These are phyloP conservation scores for Diplosoma virens DNA, from an alignment of 23 tunicate genomes.

Conservation along the genomic window DNA sequence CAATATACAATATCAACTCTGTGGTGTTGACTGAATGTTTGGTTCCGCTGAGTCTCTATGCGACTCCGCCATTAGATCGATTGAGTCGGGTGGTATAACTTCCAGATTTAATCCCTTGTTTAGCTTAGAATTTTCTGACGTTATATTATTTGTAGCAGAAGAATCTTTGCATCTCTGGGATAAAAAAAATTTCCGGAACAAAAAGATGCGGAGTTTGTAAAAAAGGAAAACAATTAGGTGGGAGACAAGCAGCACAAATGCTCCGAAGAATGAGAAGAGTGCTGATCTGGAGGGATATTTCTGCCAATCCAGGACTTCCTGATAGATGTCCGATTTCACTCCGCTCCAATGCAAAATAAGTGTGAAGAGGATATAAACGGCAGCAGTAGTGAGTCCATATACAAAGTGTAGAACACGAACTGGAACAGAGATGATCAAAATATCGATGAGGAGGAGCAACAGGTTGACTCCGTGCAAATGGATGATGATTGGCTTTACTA, in stretches of 20 bases:
- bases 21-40: too few species aligned
- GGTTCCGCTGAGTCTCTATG: too few species aligned
- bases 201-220: conserved; percentile 37
- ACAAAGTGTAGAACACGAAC: conserved; percentile 55
- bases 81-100: too few species aligned
- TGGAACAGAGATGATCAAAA: conserved; percentile 23
- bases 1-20: too few species aligned
- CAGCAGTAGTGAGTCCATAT: conserved; percentile 26
- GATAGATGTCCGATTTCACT: conserved; percentile 40
- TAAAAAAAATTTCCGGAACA: too few species aligned
- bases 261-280: background rate
- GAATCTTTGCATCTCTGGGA: too few species aligned
- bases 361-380: conserved; percentile 38
- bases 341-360: conserved; percentile 56
- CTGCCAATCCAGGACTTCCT: conserved; percentile 48
- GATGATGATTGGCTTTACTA: conserved; percentile 1
- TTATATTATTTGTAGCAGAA: too few species aligned
- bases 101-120: too few species aligned
- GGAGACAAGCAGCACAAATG: conserved; percentile 4
- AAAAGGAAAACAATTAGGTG: conserved; percentile 36
- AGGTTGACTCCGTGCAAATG: conserved; percentile 47
- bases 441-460: conserved; percentile 14
- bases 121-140: too few species aligned
- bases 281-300: conserved; percentile 17
- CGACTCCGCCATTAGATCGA: too few species aligned